Evolutionary conservation across 1,140 invertebrate genomes (phyloP).

Genomic region (Lucilia sericata): DNA sequence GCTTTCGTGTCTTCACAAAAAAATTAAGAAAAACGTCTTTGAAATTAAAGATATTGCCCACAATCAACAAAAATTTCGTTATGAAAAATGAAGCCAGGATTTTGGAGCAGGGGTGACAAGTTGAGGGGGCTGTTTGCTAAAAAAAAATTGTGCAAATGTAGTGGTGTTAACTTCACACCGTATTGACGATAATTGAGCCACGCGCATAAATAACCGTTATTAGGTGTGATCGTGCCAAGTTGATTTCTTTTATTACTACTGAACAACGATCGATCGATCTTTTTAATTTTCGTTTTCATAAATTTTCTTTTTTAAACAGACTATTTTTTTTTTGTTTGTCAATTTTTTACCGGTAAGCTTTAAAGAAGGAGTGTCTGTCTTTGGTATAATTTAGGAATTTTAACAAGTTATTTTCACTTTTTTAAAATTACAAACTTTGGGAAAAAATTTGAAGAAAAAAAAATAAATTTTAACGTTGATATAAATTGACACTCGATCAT

Average conservation of each 20-base stretch:
- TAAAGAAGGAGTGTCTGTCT: neutral
- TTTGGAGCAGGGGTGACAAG: neutral
- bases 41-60: neutral
- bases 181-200: constrained; percentile 55
- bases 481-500: constrained; percentile 28
- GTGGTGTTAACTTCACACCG: constrained; percentile 37
- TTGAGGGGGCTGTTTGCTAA: neutral
- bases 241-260: constrained; percentile 11
- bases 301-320: constrained; percentile 21
- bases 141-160: neutral
- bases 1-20: constrained; percentile 24
- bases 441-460: constrained; percentile 11
- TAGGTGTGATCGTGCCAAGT: constrained; percentile 65
- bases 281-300: neutral
- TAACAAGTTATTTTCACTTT: constrained; percentile 43
- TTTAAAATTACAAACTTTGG: neutral
- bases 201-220: constrained; percentile 67
- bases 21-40: neutral
- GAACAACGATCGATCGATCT: constrained; percentile 21
- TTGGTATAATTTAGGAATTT: neutral
- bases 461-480: constrained; percentile 4
- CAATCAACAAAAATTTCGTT: neutral
- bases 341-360: neutral
- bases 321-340: neutral
- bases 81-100: neutral